A percentile compares a stretch with the other conserved stretches of the same genome.
Conservation (phyloP, 2,113 vertebrate species). For the Cairina moschata region DNA sequence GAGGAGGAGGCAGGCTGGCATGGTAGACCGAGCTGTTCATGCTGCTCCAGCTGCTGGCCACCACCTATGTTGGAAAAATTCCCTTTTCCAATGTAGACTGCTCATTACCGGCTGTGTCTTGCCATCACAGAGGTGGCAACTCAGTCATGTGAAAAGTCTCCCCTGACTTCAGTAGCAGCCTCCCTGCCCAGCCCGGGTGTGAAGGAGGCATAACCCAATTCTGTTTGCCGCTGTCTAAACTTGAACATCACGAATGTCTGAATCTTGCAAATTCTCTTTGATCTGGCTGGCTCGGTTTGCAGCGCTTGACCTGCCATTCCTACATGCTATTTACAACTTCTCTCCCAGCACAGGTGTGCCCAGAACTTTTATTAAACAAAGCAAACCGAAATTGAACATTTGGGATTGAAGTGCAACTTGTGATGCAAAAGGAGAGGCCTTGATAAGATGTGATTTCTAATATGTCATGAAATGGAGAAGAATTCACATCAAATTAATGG, state of each 20-base stretch:
- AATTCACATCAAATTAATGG: conserved; percentile 9
- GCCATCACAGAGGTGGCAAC: background rate
- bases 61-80: background rate
- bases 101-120: background rate
- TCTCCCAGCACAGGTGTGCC: background rate
- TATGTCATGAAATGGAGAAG: background rate
- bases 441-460: background rate
- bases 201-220: background rate
- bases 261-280: background rate
- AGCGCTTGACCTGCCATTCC: background rate
- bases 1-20: background rate
- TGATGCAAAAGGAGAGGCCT: background rate
- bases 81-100: background rate
- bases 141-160: background rate
- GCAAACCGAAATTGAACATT: background rate
- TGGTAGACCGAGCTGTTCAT: no score
- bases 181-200: accelerated
- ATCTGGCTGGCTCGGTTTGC: background rate
- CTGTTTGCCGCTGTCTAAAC: background rate
- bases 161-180: background rate
- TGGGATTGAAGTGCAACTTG: background rate
- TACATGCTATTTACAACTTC: background rate
- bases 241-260: background rate
- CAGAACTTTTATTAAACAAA: conserved; percentile 4
- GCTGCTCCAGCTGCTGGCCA: background rate